These are phyloP conservation scores for Bujurquina vittata DNA, from an alignment of 2,113 vertebrate genomes.

Conservation along the genomic window DNA sequence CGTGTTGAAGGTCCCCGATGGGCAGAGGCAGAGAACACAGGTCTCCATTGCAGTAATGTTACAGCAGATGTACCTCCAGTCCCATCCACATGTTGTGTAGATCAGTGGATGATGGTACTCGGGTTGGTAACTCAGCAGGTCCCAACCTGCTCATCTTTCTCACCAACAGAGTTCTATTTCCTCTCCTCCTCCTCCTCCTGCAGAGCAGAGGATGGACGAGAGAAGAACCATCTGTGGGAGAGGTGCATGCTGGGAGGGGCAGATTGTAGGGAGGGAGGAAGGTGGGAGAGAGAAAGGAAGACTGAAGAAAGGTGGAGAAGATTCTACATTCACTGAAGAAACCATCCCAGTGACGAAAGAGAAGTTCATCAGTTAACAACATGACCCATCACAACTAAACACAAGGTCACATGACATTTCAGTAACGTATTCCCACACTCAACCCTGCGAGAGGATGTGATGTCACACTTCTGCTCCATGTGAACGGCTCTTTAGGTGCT, in stretches of 20 bases:
- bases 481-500: no score
- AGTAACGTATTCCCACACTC: no score
- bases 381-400: no score
- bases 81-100: not conserved
- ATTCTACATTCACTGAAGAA: not conserved
- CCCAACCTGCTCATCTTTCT: conserved; percentile 41
- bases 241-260: conserved; percentile 58
- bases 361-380: no score
- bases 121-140: conserved; percentile 25
- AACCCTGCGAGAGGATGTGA: not conserved
- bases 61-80: no score
- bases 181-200: conserved; percentile 49
- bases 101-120: not conserved
- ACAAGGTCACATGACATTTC: no score
- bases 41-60: not conserved
- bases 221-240: conserved; percentile 52
- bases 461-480: not conserved
- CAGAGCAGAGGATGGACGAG: conserved; percentile 11
- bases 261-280: conserved; percentile 18
- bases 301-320: not conserved
- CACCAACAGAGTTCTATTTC: conserved; percentile 51
- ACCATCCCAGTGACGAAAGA: not conserved
- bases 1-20: no score
- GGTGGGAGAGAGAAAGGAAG: not conserved
- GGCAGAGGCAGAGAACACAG: no score